These are phyloP conservation scores for Ascidia mentula DNA, from an alignment of 23 tunicate genomes.

Conservation along the genomic window DNA sequence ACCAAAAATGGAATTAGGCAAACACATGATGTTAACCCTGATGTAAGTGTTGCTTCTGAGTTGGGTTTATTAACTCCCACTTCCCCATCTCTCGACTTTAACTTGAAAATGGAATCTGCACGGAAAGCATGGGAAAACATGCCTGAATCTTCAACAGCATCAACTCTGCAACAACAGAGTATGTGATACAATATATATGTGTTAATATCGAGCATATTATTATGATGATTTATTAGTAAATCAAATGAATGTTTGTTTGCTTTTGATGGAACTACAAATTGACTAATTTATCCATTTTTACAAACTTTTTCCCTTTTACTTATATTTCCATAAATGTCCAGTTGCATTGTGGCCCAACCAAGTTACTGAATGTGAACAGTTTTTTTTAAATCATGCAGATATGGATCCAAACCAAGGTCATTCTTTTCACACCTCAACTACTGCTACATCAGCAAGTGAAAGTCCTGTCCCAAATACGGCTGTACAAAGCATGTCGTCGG, in stretches of 20 bases:
- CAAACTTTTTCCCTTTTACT: too few relatives aligned
- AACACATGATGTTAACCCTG: slow-evolving; percentile 37
- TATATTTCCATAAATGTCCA: too few relatives aligned
- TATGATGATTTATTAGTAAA: too few relatives aligned
- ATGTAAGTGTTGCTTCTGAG: slow-evolving; percentile 38
- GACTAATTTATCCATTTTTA: too few relatives aligned
- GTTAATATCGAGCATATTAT: too few relatives aligned
- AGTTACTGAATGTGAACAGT: too few relatives aligned
- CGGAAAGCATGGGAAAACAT: slow-evolving; percentile 86
- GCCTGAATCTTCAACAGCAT: slow-evolving; percentile 33
- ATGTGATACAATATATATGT: background rate
- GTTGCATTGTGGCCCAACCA: too few relatives aligned
- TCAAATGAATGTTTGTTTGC: too few relatives aligned
- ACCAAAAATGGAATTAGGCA: slow-evolving; percentile 16
- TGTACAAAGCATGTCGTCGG: slow-evolving; percentile 16
- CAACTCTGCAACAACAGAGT: slow-evolving; percentile 19
- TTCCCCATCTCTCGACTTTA: slow-evolving; percentile 80
- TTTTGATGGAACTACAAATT: too few relatives aligned
- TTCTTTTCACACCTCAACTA: slow-evolving; percentile 23
- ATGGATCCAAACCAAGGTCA: slow-evolving; percentile 21
- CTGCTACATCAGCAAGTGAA: background rate
- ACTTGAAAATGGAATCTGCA: slow-evolving; percentile 80
- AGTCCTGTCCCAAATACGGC: background rate
- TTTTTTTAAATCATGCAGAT: background rate
- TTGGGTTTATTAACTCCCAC: slow-evolving; percentile 61